Conservation (phyloP, 2,113 vertebrate genomes). For the Astatoreochromis straeleni region DNA sequence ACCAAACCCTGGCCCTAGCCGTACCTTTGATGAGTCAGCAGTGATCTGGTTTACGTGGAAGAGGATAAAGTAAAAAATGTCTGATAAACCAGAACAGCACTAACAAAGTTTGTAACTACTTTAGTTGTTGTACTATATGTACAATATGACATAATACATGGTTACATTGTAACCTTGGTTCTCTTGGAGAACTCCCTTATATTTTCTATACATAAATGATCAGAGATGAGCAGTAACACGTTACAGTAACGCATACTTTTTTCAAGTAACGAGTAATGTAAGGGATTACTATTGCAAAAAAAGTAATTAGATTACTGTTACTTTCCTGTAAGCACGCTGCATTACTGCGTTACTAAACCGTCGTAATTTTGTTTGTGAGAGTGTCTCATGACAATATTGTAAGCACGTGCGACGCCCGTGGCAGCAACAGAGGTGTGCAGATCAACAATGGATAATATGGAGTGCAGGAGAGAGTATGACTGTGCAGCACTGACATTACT, state of each 20-base stretch:
- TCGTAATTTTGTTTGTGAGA: not conserved
- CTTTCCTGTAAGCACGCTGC: not conserved
- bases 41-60: not conserved
- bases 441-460: not conserved
- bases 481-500: not conserved
- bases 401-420: not conserved
- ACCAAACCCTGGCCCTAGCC: rapidly evolving
- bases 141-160: not conserved
- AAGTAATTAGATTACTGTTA: not conserved
- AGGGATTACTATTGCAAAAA: not conserved
- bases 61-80: not conserved
- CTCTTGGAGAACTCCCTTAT: not conserved
- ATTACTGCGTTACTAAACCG: not conserved
- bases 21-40: rapidly evolving
- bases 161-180: not conserved
- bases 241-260: not conserved
- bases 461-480: not conserved
- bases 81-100: not conserved
- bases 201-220: not conserved
- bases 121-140: not conserved
- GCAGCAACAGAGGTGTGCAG: not conserved
- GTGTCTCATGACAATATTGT: not conserved
- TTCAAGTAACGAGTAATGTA: not conserved
- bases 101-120: not conserved
- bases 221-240: not conserved